Evolutionary conservation across 2,113 vertebrate species (phyloP).

Genomic region (Anoura caudifer): DNA sequence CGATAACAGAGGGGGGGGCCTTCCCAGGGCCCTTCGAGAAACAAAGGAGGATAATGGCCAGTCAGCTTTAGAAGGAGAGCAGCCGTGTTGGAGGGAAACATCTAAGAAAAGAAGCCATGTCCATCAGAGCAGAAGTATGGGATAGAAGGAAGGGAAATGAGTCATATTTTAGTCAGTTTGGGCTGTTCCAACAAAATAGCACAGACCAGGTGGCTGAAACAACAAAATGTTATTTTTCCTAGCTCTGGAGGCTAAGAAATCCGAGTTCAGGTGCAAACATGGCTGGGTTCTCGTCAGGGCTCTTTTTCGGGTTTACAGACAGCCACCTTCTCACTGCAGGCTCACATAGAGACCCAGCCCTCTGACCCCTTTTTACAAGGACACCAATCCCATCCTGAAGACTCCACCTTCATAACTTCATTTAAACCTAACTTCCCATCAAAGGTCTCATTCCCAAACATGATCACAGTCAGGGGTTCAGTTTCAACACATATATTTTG

Average conservation of each 20-base stretch:
- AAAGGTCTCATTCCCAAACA: background rate
- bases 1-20: background rate
- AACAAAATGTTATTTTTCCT: background rate
- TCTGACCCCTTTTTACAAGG: background rate
- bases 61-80: background rate
- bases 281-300: background rate
- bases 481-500: background rate
- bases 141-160: background rate
- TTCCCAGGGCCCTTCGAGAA: background rate
- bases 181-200: background rate
- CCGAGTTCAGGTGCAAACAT: background rate
- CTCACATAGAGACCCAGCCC: background rate
- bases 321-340: background rate
- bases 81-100: background rate
- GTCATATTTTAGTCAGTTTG: background rate
- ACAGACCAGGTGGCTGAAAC: background rate
- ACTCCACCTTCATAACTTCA: background rate
- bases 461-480: background rate
- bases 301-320: background rate
- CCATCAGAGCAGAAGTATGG: background rate
- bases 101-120: background rate
- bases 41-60: background rate
- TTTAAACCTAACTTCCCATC: background rate
- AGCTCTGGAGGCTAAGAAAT: background rate
- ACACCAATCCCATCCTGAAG: background rate